Evolutionary conservation across 2,888 invertebrate species (phyloP).

Genomic region (Callimorpha dominula): DNA sequence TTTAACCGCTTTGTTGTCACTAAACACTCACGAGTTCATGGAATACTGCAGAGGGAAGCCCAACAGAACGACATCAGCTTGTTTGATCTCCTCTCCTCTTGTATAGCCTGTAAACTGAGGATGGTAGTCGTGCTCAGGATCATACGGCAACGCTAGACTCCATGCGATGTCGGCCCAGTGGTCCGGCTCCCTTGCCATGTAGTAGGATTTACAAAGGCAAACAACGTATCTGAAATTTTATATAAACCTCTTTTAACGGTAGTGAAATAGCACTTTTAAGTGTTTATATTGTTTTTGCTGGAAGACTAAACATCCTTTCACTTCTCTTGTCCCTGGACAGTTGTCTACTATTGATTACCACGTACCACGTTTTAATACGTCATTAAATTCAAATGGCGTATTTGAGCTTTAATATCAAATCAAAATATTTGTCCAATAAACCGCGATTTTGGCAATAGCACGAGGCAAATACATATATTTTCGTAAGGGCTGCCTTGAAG

Average conservation of each 20-base stretch:
- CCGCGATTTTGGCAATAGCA: too few relatives aligned
- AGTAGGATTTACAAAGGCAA: constrained; percentile 79
- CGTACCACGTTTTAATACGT: background rate
- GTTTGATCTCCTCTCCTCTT: constrained; percentile 81
- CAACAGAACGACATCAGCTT: constrained; percentile 87
- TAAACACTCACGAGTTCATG: constrained; percentile 80
- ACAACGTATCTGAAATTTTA: constrained; percentile 74
- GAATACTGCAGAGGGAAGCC: constrained; percentile 86
- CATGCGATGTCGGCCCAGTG: constrained; percentile 83
- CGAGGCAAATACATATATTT: too few relatives aligned
- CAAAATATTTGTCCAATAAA: background rate
- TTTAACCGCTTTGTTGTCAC: background rate
- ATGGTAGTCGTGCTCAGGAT: constrained; percentile 83
- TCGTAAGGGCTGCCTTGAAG: background rate
- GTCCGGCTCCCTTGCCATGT: constrained; percentile 71
- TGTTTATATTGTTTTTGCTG: too few relatives aligned
- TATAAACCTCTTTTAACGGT: background rate
- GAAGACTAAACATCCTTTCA: background rate
- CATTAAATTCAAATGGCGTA: background rate
- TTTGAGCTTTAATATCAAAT: background rate
- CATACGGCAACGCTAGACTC: constrained; percentile 83
- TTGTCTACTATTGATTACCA: background rate
- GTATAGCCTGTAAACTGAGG: constrained; percentile 85
- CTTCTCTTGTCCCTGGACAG: background rate
- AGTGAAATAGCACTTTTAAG: background rate